Percentiles rank a stretch among this genome's conserved stretches.
Evolutionary conservation across 2,113 vertebrate species (phyloP).

Genomic region (Cromileptes altivelis): DNA sequence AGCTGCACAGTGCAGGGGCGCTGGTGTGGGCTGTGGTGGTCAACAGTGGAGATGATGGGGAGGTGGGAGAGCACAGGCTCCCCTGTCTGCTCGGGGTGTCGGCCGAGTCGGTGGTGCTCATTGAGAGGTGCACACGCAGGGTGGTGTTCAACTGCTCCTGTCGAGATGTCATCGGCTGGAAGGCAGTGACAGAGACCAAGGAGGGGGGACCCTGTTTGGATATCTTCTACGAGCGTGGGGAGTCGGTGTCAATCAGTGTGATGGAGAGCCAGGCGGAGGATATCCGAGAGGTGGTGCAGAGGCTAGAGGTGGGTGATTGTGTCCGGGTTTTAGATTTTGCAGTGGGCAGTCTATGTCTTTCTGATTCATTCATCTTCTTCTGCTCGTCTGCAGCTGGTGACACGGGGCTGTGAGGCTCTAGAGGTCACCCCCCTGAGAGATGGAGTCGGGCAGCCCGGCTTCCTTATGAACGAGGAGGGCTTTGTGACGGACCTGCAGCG

Average conservation of each 20-base stretch:
- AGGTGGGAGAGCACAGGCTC: conserved; percentile 73
- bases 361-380: conserved; percentile 14
- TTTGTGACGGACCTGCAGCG: conserved; percentile 92
- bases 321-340: not conserved
- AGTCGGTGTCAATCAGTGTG: conserved; percentile 86
- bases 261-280: conserved; percentile 86
- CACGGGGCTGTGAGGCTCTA: conserved; percentile 90
- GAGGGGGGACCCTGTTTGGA: conserved; percentile 85
- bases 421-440: conserved; percentile 91
- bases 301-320: conserved; percentile 86
- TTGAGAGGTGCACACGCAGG: conserved; percentile 84
- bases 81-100: conserved; percentile 91
- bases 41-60: conserved; percentile 58
- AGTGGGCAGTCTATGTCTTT: not conserved
- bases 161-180: conserved; percentile 93
- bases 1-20: conserved; percentile 91
- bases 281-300: conserved; percentile 89
- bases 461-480: conserved; percentile 90
- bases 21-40: conserved; percentile 90
- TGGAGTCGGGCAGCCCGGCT: conserved; percentile 90
- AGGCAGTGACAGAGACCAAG: conserved; percentile 82
- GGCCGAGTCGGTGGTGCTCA: conserved; percentile 90
- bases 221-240: conserved; percentile 91
- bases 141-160: conserved; percentile 93
- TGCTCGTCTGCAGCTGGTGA: conserved; percentile 85